Evolutionary conservation across 37 sponge, comb jelly and placozoan genomes (phyloP).

Genomic region (Oopsacas minuta): DNA sequence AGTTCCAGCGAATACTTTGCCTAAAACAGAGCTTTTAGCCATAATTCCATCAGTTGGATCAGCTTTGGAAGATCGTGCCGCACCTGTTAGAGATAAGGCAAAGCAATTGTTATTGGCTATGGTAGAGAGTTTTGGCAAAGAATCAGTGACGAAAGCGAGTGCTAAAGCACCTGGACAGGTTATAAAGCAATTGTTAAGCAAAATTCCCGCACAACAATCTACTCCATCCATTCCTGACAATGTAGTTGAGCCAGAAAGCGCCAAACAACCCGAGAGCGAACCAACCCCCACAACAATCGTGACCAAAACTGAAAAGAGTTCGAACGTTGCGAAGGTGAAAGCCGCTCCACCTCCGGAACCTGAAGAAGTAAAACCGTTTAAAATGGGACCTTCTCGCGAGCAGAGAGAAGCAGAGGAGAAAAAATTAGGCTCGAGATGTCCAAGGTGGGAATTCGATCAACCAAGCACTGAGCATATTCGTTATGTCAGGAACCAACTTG

Average conservation of each 20-base stretch:
- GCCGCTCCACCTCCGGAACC: neutral
- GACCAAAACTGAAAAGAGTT: neutral
- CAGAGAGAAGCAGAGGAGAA: neutral
- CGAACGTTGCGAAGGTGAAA: constrained; percentile 11
- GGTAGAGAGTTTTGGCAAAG: constrained; percentile 57
- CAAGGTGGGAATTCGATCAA: constrained; percentile 52
- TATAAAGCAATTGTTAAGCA: neutral
- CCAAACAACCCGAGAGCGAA: neutral
- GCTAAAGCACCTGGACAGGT: neutral
- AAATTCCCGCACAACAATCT: neutral
- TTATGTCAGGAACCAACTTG: constrained; percentile 78
- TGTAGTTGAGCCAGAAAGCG: neutral
- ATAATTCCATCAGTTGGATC: constrained; percentile 38
- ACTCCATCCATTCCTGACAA: neutral
- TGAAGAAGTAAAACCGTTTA: constrained; percentile 6
- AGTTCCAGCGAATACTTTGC: neutral
- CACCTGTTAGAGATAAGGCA: constrained; percentile 48
- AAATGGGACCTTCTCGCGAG: neutral
- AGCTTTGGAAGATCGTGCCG: constrained; percentile 65
- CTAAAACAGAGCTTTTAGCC: constrained; percentile 23
- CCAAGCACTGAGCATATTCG: constrained; percentile 76
- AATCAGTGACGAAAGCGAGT: constrained; percentile 36
- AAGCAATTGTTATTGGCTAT: constrained; percentile 44
- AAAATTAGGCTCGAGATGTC: neutral
- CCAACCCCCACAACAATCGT: neutral